Conservation (phyloP, 2,113 vertebrate genomes). For the Vulpes ferrilata region DNA sequence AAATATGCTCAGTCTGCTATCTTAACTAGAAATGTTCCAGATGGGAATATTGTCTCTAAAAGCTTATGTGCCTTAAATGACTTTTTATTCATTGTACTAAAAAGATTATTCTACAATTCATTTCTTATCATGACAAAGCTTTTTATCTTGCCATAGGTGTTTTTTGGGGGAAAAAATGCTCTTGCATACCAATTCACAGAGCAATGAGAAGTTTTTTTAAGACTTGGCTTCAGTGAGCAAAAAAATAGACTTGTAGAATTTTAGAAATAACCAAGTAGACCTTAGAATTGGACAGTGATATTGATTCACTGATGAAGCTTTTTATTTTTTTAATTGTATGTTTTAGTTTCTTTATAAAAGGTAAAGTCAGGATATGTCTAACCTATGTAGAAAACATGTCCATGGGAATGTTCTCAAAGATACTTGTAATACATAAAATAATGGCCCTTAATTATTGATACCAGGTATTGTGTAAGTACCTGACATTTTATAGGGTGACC, state of each 20-base stretch:
- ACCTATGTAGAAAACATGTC: neutral
- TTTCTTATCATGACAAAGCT: neutral
- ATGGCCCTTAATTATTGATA: neutral
- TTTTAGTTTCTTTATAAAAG: conserved; percentile 20
- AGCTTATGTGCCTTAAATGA: neutral
- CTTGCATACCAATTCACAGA: neutral
- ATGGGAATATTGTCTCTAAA: neutral
- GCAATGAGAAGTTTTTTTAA: neutral
- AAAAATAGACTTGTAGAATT: neutral
- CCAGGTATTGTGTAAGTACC: neutral
- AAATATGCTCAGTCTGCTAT: neutral
- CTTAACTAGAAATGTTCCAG: neutral
- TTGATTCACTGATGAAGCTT: neutral
- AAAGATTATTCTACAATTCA: neutral
- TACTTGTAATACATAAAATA: neutral
- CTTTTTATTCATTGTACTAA: neutral
- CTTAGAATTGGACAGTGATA: neutral
- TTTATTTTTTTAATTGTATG: neutral
- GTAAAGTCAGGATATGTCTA: neutral
- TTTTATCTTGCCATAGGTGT: neutral
- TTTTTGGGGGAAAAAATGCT: neutral
- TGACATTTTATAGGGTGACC: neutral
- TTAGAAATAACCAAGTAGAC: neutral
- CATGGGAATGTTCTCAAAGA: neutral
- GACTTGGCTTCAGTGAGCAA: neutral